Base-by-base conservation (phyloP, 2,113 vertebrate species). In the Ovis aries region DNA sequence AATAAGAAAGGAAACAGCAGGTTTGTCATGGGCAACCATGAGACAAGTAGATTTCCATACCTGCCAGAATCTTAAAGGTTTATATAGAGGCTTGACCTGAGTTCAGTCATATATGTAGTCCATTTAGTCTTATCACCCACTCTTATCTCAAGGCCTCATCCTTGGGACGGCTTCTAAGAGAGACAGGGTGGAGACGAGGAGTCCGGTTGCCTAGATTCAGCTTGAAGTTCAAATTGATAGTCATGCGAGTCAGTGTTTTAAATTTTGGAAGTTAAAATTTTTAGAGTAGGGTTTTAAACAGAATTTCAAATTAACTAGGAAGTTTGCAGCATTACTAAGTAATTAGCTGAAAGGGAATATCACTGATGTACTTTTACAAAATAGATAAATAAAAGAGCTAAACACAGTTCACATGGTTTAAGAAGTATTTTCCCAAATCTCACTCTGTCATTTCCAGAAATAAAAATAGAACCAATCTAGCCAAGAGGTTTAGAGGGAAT, bases 401-500 rank as follows among this genome's bases (percentile, higher is more conserved):
- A 93, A 67, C 25, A 95, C 0, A 85, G 57, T 80, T 67, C 33
- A 80, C 31, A 55, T 78, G 62, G 21, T 64, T 77, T 91, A 77
- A 93, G 83, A 96, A 97, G 55, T 84, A 80, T 71, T 93, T 93
- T 16, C 62, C 80, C 57, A 97, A 95, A 90, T 87, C n/a, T 74
- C 29, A 92, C 23, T 60, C n/a, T 57, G 48, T 71, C 15, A 82
- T 67, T 95, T 90, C 43, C 29, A 40, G 62, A 91, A 96, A 95
- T 90, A 95, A 83, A 96, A 95, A 88, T 43, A 96, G 90, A 27
- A 93, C n/a, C 67, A 81, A 90, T 67, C 13, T 86, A 36, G 55
- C 62, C 15, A 87, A 97, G 57, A 94, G 9, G 36, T 80, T 94
- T 97, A 55, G 17, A 77, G 36, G 19, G 52, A 96, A 91, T 92